phyloP scores from a whole-genome alignment of 1,140 invertebrate species.

The Rhopalosiphum maidis region DNA sequence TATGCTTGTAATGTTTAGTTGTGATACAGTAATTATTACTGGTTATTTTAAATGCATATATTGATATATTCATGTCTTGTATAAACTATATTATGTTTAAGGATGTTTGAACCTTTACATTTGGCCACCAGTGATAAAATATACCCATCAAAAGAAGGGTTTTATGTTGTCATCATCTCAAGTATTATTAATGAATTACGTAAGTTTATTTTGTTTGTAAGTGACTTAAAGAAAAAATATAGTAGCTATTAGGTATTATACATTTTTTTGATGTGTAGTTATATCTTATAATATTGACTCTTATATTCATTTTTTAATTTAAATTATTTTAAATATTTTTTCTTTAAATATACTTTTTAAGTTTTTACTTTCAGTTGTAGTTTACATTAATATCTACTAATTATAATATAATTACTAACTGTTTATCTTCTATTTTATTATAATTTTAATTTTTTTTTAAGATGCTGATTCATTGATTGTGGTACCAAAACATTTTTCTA shows the following conservation, averaged over 20 bases:
- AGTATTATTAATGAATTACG: conserved; percentile 62
- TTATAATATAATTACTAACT: neutral
- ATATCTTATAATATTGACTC: neutral
- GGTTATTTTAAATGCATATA: neutral
- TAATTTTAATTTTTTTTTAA: conserved; percentile 41
- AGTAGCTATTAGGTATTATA: neutral
- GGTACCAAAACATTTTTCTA: conserved; percentile 61
- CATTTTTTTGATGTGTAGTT: neutral
- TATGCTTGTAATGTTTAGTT: neutral
- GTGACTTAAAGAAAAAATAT: neutral
- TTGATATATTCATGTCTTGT: neutral
- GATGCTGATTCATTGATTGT: conserved; percentile 59
- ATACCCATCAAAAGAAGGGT: conserved; percentile 61
- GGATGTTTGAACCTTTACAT: conserved; percentile 63
- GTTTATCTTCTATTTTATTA: neutral
- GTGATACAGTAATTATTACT: neutral
- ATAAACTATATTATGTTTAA: conserved; percentile 58
- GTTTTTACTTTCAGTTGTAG: neutral
- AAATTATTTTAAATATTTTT: neutral
- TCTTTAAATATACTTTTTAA: too few species aligned
- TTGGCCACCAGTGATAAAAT: conserved; percentile 59
- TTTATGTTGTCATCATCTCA: conserved; percentile 62
- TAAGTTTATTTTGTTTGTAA: conserved; percentile 59
- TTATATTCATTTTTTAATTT: neutral
- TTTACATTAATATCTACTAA: neutral